phyloP scores from a whole-genome alignment of 2,888 invertebrate genomes.

The Macrophya alboannulata region DNA sequence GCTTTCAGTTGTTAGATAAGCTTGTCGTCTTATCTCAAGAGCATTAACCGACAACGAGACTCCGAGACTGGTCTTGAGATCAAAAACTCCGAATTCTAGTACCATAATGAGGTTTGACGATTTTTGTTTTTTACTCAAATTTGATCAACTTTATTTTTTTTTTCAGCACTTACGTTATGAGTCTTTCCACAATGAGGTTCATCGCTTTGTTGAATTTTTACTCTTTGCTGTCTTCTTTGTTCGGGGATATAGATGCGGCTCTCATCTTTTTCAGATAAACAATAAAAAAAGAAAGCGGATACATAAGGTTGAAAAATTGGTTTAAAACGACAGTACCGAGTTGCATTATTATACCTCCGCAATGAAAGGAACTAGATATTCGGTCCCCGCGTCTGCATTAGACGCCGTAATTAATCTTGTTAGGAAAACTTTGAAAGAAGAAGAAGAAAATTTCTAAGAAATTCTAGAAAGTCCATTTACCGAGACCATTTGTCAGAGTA shows the following conservation, averaged over 20 bases:
- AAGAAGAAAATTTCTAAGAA: slow-evolving; percentile 33
- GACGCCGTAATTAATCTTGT: slow-evolving; percentile 31
- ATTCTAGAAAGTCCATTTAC: slow-evolving; percentile 38
- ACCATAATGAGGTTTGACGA: slow-evolving; percentile 20
- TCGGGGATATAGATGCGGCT: background rate
- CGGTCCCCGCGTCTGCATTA: background rate
- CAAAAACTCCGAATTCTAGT: background rate
- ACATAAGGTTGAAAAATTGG: background rate
- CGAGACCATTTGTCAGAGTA: slow-evolving; percentile 28
- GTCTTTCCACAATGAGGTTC: background rate
- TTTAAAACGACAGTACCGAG: background rate
- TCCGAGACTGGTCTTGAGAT: background rate
- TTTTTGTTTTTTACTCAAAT: background rate
- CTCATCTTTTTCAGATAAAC: background rate
- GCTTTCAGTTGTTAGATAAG: background rate
- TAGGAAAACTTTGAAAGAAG: slow-evolving; percentile 9
- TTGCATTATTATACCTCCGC: too few relatives aligned
- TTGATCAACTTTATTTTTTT: background rate
- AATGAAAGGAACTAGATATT: background rate
- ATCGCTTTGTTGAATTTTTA: background rate
- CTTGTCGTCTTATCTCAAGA: background rate
- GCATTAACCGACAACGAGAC: background rate
- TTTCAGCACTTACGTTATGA: background rate
- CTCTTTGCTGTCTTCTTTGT: background rate
- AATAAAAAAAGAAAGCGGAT: background rate